Evolutionary conservation across 1,140 invertebrate genomes (phyloP), one percentile per base, ranked within the genome.

Genomic region (Caenorhabditis elegans): DNA sequence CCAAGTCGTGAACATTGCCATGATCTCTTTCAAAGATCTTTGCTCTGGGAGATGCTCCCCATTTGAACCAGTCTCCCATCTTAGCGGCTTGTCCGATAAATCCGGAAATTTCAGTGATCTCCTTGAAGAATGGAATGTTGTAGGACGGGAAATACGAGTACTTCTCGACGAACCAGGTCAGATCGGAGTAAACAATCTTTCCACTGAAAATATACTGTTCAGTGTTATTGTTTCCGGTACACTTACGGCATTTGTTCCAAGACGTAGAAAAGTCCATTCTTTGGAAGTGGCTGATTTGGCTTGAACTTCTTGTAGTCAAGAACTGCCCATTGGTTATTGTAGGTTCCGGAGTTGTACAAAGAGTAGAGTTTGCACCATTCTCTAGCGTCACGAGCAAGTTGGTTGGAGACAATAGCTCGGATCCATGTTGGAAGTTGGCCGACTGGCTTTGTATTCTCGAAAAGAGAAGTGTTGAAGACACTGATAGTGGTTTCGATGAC

Each of bases 301-400:
- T 90, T 90, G 82, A 93, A 93, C 88, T 90, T 86, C 89, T 92
- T 92, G 91, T 92, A 93, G 90, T 96, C 93, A 0, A 95, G 91
- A 15, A 94, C 91, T 82, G 95, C 93, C 95, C 95, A 97, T 88
- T 96, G 94, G 85, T 95, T 95, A 87, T 94, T 94, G 77, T 94
- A 92, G 34, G 94, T 95, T 11, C 93, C 94, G 80, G 94, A 94
- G 90, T 95, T 94, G 87, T 92, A 93, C 22, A 87, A 84, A 6
- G 86, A 79, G 86, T 93, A 93, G 4, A 89, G 86, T 6, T 90
- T 31, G 0, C 93, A 92, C 95, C 95, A 97, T 5, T 92, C 91
- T 26, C 91, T 90, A 1, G 94, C 93, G 87, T 92, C 92, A 0
- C 90, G 91, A 0, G 95, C 93, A 36, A 97, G 90, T 82, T 94